These are phyloP conservation scores for Tethya wilhelma DNA, from an alignment of 37 sponge, comb jelly and placozoan species.

Conservation along the genomic window DNA sequence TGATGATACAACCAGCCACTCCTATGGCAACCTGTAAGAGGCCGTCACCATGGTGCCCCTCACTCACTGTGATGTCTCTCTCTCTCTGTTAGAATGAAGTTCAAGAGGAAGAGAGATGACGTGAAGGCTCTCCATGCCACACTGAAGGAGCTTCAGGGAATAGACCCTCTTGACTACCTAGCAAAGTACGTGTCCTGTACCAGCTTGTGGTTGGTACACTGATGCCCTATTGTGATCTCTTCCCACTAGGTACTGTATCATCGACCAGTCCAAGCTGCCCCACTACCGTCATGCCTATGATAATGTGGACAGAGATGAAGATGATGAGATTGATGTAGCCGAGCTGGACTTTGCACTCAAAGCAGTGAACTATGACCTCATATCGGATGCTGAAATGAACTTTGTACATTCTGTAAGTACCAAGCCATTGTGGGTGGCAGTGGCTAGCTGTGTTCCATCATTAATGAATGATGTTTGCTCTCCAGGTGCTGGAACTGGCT, in stretches of 20 bases:
- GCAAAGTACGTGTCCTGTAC: slow-evolving; percentile 56
- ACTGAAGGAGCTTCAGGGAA: slow-evolving; percentile 73
- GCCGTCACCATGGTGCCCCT: background rate
- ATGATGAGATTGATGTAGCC: slow-evolving; percentile 76
- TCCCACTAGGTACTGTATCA: slow-evolving; percentile 71
- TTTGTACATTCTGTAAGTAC: slow-evolving; percentile 77
- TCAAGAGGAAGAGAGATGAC: slow-evolving; percentile 26
- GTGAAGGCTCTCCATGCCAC: slow-evolving; percentile 71
- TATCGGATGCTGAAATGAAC: slow-evolving; percentile 78
- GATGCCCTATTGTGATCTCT: background rate
- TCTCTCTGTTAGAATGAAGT: slow-evolving; percentile 22
- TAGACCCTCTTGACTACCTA: slow-evolving; percentile 90
- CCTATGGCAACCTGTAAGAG: slow-evolving; percentile 47
- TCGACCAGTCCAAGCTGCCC: slow-evolving; percentile 69
- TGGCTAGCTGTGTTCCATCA: background rate
- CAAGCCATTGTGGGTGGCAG: background rate
- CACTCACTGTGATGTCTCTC: background rate
- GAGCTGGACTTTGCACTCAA: slow-evolving; percentile 92
- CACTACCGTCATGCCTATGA: slow-evolving; percentile 61
- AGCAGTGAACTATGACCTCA: slow-evolving; percentile 88
- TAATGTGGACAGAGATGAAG: slow-evolving; percentile 86
- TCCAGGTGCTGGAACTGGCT: slow-evolving; percentile 82
- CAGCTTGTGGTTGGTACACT: background rate
- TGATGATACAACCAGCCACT: slow-evolving; percentile 17
- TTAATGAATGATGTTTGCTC: background rate